Evolutionary conservation across 2,113 vertebrate species (phyloP).

Genomic region (Hipposideros armiger): DNA sequence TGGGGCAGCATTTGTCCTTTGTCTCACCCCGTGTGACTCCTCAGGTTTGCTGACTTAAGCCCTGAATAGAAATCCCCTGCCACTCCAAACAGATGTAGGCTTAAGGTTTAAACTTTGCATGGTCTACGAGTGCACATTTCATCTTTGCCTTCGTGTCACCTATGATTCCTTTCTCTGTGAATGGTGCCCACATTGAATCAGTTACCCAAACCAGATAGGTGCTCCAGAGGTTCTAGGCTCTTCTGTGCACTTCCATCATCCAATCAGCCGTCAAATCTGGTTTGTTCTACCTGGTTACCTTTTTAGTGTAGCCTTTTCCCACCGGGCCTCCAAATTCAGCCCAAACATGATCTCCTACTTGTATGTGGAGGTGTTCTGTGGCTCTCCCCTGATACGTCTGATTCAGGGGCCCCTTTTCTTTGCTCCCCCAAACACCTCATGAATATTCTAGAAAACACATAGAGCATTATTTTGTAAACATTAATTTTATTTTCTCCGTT

Average conservation of each 20-base stretch:
- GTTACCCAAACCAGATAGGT: background rate
- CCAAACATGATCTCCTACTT: background rate
- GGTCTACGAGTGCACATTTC: background rate
- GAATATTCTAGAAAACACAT: background rate
- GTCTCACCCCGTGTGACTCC: no score
- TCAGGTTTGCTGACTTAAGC: background rate
- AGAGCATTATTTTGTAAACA: background rate
- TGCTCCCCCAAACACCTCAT: background rate
- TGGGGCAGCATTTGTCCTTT: background rate
- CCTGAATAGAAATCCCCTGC: background rate
- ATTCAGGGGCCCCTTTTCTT: background rate
- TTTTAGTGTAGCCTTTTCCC: background rate
- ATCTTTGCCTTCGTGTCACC: rapidly evolving
- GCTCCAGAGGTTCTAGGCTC: background rate
- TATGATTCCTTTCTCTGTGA: background rate
- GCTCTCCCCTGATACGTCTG: background rate
- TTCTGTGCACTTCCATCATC: background rate
- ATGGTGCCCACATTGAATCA: background rate
- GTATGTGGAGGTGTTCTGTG: background rate
- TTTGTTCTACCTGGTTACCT: background rate
- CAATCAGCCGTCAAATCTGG: background rate
- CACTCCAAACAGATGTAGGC: background rate
- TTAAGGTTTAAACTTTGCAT: background rate
- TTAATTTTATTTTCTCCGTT: background rate
- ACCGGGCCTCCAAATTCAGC: background rate